A percentile compares a stretch with the other conserved stretches of the same genome.
Conservation (phyloP, 1,140 invertebrate genomes). For the Armadillidium nasatum region DNA sequence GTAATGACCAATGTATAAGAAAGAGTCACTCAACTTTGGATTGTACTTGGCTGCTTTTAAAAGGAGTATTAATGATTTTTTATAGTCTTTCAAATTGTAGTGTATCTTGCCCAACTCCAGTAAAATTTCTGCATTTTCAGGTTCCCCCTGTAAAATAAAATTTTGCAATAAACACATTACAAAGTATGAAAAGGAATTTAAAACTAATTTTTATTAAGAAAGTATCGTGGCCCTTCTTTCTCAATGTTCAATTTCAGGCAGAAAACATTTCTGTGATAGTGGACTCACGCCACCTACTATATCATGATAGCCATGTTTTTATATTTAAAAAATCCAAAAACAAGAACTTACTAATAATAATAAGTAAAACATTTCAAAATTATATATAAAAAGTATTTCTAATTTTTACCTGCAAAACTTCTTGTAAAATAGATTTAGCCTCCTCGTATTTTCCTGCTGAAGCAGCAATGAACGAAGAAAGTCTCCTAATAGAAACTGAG, state of each 20-base stretch:
- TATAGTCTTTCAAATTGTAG: slow-evolving; percentile 59
- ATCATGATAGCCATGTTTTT: too few species aligned
- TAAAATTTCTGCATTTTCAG: slow-evolving; percentile 53
- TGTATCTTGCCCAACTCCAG: slow-evolving; percentile 63
- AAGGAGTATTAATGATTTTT: slow-evolving; percentile 60
- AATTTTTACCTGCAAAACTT: neutral
- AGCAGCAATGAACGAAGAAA: neutral
- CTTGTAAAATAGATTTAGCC: neutral
- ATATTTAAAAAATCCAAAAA: too few species aligned
- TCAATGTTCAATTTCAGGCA: too few species aligned
- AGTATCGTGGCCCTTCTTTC: too few species aligned
- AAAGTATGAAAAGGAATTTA: neutral
- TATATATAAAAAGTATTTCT: neutral
- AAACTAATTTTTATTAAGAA: too few species aligned
- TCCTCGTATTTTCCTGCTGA: neutral
- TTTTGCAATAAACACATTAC: neutral
- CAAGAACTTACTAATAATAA: too few species aligned
- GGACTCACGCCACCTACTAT: too few species aligned
- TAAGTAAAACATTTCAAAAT: too few species aligned
- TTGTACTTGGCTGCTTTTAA: slow-evolving; percentile 69
- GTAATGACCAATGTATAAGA: slow-evolving; percentile 69
- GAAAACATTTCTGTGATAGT: too few species aligned
- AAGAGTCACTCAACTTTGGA: slow-evolving; percentile 65
- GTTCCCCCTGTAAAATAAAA: neutral
- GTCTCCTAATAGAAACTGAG: neutral